Base-by-base conservation (phyloP, 1,140 invertebrate species). In the Zaprionus camerounensis region DNA sequence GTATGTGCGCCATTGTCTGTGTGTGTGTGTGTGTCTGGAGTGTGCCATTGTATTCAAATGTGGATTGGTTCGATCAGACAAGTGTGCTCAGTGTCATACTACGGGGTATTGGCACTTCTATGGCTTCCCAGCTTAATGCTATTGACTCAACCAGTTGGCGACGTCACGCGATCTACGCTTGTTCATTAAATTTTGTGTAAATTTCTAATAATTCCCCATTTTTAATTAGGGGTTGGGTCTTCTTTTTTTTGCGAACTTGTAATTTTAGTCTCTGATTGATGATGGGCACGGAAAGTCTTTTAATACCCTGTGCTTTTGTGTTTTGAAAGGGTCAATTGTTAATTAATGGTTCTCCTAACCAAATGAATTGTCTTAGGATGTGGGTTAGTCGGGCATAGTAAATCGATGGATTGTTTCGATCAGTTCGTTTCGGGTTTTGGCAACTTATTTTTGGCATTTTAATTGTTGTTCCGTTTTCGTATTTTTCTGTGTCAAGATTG, bases 81-180 rank as follows among this genome's bases (percentile, higher is more conserved):
- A 24, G 44, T 38, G 41, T 57, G 41, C 12, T 38, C 56, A 49
- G 31, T 46, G 31, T 53, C 55, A 15, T 34, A 34, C 9, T 34
- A 53, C 5, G 13, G 15, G 31, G 49, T 66, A 55, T 28, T 28
- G 0, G n/a, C n/a, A 20, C n/a, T 66, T 57, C 51, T 70, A 63
- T 62, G 65, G 53, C 15, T 75, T 75, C 71, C 3, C 46, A 36
- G 20, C 36, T 49, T 11, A 3, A 12, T 22, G 15, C 9, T 71
- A 65, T 71, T 71, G 68, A 61, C 68, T 53, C 53, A 81, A 86
- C 74, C 68, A 49, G 66, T 88, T 88, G 73, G 49, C 56, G 55
- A 38, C 69, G 12, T 49, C 28, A 9, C 11, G 76, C 58, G 67
- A 72, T 61, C 15, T 46, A 49, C 44, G 68, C 22, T 22, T 56